Evolutionary conservation across 2,888 invertebrate species (phyloP).

Genomic region (Tenthredo scrophulariae): DNA sequence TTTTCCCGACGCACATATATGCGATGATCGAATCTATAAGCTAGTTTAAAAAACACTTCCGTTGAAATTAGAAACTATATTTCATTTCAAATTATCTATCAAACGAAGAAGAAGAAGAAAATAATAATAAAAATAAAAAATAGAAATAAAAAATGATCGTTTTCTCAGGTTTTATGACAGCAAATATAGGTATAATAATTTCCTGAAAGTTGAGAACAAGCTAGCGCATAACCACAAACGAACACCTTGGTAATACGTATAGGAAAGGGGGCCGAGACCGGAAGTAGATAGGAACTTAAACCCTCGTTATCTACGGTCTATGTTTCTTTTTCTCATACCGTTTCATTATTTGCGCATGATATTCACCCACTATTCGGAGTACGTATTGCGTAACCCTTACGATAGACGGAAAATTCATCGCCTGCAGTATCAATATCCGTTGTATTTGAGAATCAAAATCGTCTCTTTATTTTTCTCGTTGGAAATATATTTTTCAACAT

Average conservation of each 20-base stretch:
- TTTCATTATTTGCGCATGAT: background rate
- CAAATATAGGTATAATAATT: background rate
- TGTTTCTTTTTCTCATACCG: constrained; percentile 34
- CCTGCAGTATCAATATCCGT: background rate
- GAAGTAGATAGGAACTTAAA: constrained; percentile 31
- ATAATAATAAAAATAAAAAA: no score
- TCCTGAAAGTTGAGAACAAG: constrained; percentile 6
- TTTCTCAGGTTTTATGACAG: background rate
- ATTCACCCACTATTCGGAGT: constrained; percentile 13
- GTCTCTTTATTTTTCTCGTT: background rate
- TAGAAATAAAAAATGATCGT: background rate
- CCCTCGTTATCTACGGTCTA: constrained; percentile 11
- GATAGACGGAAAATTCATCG: background rate
- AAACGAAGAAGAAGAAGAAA: background rate
- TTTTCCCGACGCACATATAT: no score
- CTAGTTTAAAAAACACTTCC: background rate
- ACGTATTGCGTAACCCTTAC: background rate
- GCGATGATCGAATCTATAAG: background rate
- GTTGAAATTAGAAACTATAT: constrained; percentile 15
- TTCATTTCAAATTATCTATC: background rate
- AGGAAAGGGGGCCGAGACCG: constrained; percentile 30
- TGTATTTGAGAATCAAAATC: background rate
- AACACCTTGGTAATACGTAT: constrained; percentile 7
- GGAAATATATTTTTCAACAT: background rate
- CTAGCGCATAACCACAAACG: background rate